phyloP scores from a whole-genome alignment of 2,888 invertebrate genomes.

The Tenthredo notha region DNA sequence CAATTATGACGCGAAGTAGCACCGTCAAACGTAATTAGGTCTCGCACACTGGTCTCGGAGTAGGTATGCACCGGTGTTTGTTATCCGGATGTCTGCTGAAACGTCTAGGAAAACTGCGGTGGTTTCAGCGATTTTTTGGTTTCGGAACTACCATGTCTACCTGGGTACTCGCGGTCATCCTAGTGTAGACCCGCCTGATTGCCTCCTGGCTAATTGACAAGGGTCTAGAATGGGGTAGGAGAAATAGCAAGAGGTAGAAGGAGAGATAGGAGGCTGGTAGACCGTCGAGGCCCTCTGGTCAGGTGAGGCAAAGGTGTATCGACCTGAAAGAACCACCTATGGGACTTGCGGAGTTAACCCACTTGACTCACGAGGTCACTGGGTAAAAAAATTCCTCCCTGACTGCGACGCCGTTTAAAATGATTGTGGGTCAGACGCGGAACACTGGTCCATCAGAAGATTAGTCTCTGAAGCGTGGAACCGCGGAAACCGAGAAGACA shows the following conservation, averaged over 20 bases:
- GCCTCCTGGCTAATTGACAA: slow-evolving; percentile 30
- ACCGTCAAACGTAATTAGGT: slow-evolving; percentile 24
- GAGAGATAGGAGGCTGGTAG: neutral
- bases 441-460: slow-evolving; percentile 47
- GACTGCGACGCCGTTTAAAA: slow-evolving; percentile 32
- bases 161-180: slow-evolving; percentile 29
- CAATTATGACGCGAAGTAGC: slow-evolving; percentile 22
- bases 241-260: neutral
- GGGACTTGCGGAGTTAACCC: slow-evolving; percentile 13
- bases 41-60: neutral
- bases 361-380: slow-evolving; percentile 30
- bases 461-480: slow-evolving; percentile 7
- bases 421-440: slow-evolving; percentile 33
- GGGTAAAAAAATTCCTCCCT: slow-evolving; percentile 24
- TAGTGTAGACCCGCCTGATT: slow-evolving; percentile 32
- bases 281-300: neutral
- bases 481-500: neutral
- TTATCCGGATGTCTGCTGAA: slow-evolving; percentile 1
- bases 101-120: slow-evolving; percentile 7
- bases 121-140: neutral
- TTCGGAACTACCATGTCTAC: neutral
- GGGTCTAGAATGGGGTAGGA: slow-evolving; percentile 6
- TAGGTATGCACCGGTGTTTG: neutral
- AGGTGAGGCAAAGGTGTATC: slow-evolving; percentile 27
- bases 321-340: slow-evolving; percentile 25